Conservation (phyloP, 2,113 vertebrate species). For the Origma solitaria region DNA sequence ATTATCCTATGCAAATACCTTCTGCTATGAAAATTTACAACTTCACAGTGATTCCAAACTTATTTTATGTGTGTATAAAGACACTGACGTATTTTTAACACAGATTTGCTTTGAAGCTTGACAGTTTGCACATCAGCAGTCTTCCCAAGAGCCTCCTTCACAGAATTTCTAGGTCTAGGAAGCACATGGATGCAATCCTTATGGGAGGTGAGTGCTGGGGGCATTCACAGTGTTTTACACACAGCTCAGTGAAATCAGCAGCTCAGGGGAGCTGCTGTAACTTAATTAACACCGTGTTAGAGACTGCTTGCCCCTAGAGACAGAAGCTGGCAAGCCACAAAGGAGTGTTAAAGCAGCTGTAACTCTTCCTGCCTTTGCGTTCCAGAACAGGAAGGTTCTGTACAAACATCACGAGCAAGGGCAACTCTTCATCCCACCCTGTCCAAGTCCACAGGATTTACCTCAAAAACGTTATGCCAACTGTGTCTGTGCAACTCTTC, state of each 20-base stretch:
- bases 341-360: neutral
- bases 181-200: rapidly evolving
- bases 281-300: neutral
- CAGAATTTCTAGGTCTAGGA: neutral
- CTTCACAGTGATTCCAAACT: neutral
- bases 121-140: neutral
- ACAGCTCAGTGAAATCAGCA: neutral
- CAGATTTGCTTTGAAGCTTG: neutral
- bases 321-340: neutral
- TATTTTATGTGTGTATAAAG: neutral
- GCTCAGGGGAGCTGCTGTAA: neutral
- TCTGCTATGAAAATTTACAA: neutral
- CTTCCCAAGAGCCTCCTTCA: neutral
- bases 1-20: neutral
- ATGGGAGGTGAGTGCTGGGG: rapidly evolving
- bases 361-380: neutral
- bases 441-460: neutral
- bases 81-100: neutral
- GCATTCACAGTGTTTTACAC: neutral
- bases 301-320: neutral
- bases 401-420: neutral
- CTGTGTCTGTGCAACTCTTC: neutral
- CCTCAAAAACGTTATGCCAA: neutral
- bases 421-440: neutral
- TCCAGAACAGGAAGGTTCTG: neutral